These are phyloP conservation scores for Cryptoprocta ferox DNA, from an alignment of 2,797 vertebrate genomes.

Conservation along the genomic window DNA sequence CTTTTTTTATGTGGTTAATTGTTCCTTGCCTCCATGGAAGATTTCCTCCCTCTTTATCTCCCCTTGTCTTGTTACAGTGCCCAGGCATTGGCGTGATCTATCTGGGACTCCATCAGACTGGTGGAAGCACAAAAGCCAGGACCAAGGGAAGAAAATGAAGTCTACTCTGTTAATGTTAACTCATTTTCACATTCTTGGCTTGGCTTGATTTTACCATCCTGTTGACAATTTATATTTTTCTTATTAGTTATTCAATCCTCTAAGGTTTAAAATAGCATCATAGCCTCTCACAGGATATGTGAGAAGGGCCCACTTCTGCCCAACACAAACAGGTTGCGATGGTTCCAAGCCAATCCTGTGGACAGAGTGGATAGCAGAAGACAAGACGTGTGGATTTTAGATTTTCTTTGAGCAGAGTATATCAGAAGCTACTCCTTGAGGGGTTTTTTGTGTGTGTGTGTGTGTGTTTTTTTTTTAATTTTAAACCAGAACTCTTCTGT, in stretches of 20 bases:
- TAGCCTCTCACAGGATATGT: background rate
- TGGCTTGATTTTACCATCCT: slow-evolving; percentile 15
- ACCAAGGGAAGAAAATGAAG: slow-evolving; percentile 38
- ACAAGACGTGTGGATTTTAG: background rate
- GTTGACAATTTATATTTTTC: slow-evolving; percentile 58
- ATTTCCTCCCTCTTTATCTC: slow-evolving; percentile 41
- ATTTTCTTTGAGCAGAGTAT: background rate
- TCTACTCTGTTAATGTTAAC: slow-evolving; percentile 19
- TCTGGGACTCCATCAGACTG: slow-evolving; percentile 30
- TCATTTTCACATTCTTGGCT: slow-evolving; percentile 51
- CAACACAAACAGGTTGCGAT: background rate
- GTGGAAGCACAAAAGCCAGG: rapidly evolving
- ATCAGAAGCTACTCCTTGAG: background rate
- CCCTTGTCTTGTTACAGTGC: slow-evolving; percentile 7
- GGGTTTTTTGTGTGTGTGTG: no score
- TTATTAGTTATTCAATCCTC: slow-evolving; percentile 62
- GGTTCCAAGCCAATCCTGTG: background rate
- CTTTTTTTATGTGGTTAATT: slow-evolving; percentile 73
- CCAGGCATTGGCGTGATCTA: background rate
- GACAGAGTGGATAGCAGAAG: background rate
- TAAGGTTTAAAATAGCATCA: background rate
- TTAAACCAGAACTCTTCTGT: background rate
- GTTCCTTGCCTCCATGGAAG: slow-evolving; percentile 63
- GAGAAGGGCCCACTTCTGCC: background rate
- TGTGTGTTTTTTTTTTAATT: background rate